These are phyloP conservation scores for Sinelater perroti DNA, from an alignment of 2,888 invertebrate genomes.

Conservation along the genomic window DNA sequence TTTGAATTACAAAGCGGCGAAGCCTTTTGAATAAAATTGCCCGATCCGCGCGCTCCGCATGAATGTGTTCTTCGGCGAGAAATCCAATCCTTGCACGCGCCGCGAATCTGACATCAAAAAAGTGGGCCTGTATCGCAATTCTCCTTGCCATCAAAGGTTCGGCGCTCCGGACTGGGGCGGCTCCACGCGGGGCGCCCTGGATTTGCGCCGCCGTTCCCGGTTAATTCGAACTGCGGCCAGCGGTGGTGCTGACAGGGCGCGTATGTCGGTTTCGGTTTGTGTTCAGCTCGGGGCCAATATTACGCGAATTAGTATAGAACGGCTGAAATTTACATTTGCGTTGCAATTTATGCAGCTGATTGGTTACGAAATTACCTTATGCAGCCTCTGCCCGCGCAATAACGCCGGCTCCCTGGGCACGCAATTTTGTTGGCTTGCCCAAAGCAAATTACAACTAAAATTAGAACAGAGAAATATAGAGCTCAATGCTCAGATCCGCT, in stretches of 20 bases:
- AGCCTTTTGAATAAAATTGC: conserved; percentile 11
- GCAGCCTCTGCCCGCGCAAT: conserved; percentile 17
- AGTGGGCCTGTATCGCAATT: conserved; percentile 3
- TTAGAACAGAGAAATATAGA: not conserved
- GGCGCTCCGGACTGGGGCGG: too few relatives aligned
- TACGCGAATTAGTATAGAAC: conserved; percentile 29
- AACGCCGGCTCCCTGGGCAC: conserved; percentile 22
- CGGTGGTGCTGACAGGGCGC: conserved; percentile 30
- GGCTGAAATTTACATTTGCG: conserved; percentile 32
- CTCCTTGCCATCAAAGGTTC: conserved; percentile 15
- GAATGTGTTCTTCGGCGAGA: conserved; percentile 1
- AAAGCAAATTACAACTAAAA: not conserved
- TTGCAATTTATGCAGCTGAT: conserved; percentile 38
- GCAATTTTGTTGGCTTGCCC: not conserved
- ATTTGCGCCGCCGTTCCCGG: conserved; percentile 20
- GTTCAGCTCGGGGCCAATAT: conserved; percentile 32
- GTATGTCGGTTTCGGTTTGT: conserved; percentile 29
- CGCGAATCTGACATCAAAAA: conserved; percentile 1
- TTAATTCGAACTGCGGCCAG: conserved; percentile 30
- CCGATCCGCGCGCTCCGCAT: not conserved
- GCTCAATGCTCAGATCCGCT: not conserved
- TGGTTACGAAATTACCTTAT: conserved; percentile 32
- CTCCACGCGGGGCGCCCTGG: too few relatives aligned
- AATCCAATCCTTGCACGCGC: not conserved
- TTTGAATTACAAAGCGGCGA: conserved; percentile 8